phyloP scores from a whole-genome alignment of 2,888 invertebrate species.

The Zonitis immaculata region DNA sequence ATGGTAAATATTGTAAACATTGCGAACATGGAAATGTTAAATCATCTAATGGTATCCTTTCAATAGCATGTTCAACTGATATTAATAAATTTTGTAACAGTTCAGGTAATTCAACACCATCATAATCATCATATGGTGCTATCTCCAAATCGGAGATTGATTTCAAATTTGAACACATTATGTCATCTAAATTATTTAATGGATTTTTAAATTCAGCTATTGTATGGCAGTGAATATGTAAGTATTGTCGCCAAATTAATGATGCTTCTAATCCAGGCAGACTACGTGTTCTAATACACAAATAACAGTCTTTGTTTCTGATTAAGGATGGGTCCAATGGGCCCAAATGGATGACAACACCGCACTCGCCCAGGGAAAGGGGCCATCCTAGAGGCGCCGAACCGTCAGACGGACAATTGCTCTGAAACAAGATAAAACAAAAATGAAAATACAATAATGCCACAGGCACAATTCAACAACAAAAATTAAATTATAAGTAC shows the following conservation, averaged over 20 bases:
- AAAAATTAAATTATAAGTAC: neutral
- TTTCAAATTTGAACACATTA: slow-evolving; percentile 43
- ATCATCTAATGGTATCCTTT: slow-evolving; percentile 60
- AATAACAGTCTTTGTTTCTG: slow-evolving; percentile 57
- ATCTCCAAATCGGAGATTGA: slow-evolving; percentile 43
- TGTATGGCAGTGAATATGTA: slow-evolving; percentile 38
- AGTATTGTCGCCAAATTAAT: slow-evolving; percentile 41
- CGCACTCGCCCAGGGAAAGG: slow-evolving; percentile 57
- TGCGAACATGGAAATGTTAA: slow-evolving; percentile 58
- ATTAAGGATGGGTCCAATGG: slow-evolving; percentile 58
- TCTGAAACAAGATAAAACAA: slow-evolving; percentile 49
- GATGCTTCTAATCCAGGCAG: slow-evolving; percentile 40
- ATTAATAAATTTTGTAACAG: slow-evolving; percentile 62
- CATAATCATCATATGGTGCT: slow-evolving; percentile 38
- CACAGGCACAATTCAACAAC: neutral
- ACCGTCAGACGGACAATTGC: slow-evolving; percentile 49
- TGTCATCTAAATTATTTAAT: slow-evolving; percentile 37
- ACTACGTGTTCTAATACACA: slow-evolving; percentile 52
- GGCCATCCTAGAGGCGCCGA: slow-evolving; percentile 61
- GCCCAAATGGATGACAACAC: slow-evolving; percentile 60
- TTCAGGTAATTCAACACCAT: slow-evolving; percentile 56
- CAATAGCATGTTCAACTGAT: slow-evolving; percentile 65
- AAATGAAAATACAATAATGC: neutral
- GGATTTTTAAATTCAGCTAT: slow-evolving; percentile 41
- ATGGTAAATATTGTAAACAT: slow-evolving; percentile 47